Percentiles rank a stretch among this genome's conserved stretches.
Conservation (phyloP, 37 sponge, comb jelly and placozoan species). For the Geodia barretti region DNA sequence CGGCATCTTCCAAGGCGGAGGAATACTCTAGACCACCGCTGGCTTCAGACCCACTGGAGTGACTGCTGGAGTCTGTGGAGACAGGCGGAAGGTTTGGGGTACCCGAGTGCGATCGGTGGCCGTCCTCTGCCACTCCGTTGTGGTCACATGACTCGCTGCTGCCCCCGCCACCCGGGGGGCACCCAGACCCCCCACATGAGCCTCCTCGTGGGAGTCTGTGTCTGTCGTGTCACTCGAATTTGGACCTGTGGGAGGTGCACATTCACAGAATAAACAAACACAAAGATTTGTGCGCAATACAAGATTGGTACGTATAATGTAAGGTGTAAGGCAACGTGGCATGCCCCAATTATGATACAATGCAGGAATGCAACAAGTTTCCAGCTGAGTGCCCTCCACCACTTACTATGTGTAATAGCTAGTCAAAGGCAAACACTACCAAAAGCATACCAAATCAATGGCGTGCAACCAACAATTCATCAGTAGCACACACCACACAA, state of each 20-base stretch:
- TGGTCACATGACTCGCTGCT: neutral
- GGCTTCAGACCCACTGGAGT: neutral
- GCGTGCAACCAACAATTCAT: too few relatives aligned
- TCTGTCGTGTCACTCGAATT: constrained; percentile 53
- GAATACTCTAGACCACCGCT: neutral
- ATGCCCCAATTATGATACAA: too few relatives aligned
- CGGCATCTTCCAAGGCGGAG: neutral
- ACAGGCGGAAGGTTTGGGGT: constrained; percentile 31
- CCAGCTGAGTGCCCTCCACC: too few relatives aligned
- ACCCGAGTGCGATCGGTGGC: constrained; percentile 14
- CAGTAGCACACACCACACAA: too few relatives aligned
- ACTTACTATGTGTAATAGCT: too few relatives aligned
- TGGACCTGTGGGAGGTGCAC: constrained; percentile 32
- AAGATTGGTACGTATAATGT: too few relatives aligned
- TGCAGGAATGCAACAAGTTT: too few relatives aligned
- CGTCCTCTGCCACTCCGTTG: neutral
- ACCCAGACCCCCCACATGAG: neutral
- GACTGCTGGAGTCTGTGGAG: constrained; percentile 4
- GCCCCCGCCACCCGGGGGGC: neutral
- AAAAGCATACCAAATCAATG: too few relatives aligned
- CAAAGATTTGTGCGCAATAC: too few relatives aligned
- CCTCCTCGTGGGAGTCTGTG: constrained; percentile 7
- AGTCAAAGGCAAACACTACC: too few relatives aligned
- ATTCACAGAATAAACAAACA: neutral
- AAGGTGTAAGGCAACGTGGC: too few relatives aligned